A percentile compares a stretch with the other conserved stretches of the same genome.
These are phyloP conservation scores for Passer montanus DNA, from an alignment of 2,113 vertebrate species.

Conservation along the genomic window DNA sequence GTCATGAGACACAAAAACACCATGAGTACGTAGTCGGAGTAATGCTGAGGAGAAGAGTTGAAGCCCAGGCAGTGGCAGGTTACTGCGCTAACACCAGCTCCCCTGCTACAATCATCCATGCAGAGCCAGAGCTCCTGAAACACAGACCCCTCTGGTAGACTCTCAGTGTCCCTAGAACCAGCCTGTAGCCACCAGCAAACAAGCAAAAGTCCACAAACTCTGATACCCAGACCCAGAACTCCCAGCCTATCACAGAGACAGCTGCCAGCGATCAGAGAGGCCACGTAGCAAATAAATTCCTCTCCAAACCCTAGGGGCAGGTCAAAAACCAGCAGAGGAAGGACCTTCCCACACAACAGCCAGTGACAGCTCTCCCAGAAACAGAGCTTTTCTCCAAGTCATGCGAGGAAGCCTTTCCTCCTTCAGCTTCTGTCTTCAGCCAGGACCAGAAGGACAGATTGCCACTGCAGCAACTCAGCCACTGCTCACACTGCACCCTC, in stretches of 20 bases:
- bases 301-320: background rate
- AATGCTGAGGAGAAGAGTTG: background rate
- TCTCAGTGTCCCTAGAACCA: background rate
- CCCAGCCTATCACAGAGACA: background rate
- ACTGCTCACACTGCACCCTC: background rate
- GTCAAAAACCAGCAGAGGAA: conserved; percentile 38
- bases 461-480: background rate
- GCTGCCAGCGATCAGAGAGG: background rate
- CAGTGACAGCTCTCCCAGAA: background rate
- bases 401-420: background rate
- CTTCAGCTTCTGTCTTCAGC: background rate
- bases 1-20: background rate
- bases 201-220: background rate
- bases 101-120: background rate
- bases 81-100: background rate
- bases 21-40: background rate
- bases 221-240: background rate
- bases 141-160: background rate
- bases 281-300: background rate
- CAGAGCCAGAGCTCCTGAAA: background rate
- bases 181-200: background rate
- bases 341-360: background rate
- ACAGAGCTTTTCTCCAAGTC: background rate
- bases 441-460: background rate
- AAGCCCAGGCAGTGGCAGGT: background rate